Evolutionary conservation across 1,140 invertebrate genomes (phyloP).

Genomic region (Palaemon carinicauda): DNA sequence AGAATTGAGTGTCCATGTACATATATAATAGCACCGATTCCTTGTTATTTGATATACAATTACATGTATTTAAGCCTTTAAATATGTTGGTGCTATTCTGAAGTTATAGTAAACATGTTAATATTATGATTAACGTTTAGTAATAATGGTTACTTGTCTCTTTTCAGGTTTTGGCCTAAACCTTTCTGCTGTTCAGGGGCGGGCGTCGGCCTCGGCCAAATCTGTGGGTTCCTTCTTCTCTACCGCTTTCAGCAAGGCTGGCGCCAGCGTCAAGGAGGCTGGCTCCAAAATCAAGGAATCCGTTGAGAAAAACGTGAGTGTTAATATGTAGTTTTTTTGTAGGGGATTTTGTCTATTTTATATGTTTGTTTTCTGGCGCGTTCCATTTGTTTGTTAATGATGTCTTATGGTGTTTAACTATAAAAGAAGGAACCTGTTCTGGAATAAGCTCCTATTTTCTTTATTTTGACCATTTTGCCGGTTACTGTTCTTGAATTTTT

Average conservation of each 20-base stretch:
- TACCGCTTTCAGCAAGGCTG: conserved; percentile 57
- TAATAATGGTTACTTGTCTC: not conserved
- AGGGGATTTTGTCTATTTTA: not conserved
- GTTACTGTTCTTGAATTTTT: too few species aligned
- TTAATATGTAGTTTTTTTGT: not conserved
- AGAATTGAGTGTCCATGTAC: too few species aligned
- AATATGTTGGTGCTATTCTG: too few species aligned
- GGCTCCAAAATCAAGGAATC: conserved; percentile 41
- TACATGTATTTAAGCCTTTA: too few species aligned
- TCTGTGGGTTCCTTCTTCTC: conserved; percentile 55
- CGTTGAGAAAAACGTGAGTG: conserved; percentile 53
- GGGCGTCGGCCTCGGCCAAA: conserved; percentile 54
- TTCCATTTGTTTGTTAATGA: too few species aligned
- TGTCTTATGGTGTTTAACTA: too few species aligned
- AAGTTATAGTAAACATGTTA: too few species aligned
- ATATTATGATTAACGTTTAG: too few species aligned
- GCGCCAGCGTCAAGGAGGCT: conserved; percentile 48
- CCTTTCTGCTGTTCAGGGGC: conserved; percentile 52
- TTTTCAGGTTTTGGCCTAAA: conserved; percentile 53
- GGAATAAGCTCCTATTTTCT: too few species aligned
- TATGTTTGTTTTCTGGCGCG: not conserved
- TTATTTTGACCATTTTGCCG: too few species aligned
- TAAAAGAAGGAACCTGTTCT: not conserved
- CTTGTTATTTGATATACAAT: too few species aligned
- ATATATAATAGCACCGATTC: too few species aligned